A percentile compares a stretch with the other conserved stretches of the same genome.
Conservation (phyloP, 2,888 invertebrate species). For the Coremacera marginata region DNA sequence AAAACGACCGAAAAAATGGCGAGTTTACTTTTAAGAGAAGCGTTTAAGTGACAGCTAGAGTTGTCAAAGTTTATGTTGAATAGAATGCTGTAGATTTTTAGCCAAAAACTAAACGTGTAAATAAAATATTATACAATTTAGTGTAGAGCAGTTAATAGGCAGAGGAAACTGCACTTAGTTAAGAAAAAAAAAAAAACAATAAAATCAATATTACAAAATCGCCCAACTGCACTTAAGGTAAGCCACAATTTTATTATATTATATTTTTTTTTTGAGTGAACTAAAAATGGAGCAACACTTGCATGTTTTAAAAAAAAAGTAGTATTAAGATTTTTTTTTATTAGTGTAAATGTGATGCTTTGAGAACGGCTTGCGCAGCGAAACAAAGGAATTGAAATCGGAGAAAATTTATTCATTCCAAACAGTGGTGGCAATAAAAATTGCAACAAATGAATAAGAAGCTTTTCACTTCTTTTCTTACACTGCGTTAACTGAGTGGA, state of each 20-base stretch:
- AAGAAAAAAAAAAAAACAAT: neutral
- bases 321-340: too few species aligned
- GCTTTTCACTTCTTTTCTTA: too few species aligned
- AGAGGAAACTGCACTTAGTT: neutral
- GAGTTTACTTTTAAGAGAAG: neutral
- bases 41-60: neutral
- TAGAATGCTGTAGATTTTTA: constrained; percentile 11
- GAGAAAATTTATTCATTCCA: too few species aligned
- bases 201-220: neutral
- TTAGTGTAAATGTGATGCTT: too few species aligned
- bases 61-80: neutral
- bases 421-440: too few species aligned
- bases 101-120: neutral
- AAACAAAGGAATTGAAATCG: too few species aligned
- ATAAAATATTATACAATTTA: neutral
- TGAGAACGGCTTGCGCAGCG: too few species aligned
- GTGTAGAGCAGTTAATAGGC: neutral
- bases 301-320: too few species aligned
- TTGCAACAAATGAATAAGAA: too few species aligned
- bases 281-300: too few species aligned
- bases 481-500: too few species aligned
- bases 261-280: too few species aligned
- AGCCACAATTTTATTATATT: neutral
- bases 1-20: neutral
- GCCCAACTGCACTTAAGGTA: constrained; percentile 1